Evolutionary conservation across 2,113 vertebrate species (phyloP), one percentile per base, ranked within the genome.

Genomic region (Myotis brandtii): DNA sequence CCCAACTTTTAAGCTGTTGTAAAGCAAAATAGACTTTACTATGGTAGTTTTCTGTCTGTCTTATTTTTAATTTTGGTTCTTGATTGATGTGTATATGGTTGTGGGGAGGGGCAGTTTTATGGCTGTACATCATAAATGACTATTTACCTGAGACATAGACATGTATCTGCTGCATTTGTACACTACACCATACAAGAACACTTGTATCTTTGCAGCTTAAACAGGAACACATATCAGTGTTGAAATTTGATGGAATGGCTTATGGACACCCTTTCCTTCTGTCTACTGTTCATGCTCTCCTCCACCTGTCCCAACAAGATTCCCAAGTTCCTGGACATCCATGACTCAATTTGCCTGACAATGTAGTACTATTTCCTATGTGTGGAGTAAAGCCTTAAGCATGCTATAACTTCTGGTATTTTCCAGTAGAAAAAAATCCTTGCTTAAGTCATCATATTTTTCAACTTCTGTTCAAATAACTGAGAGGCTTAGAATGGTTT

Each of bases 401-500:
- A 50, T 79, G 89, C 94, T 93, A 88, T 66, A 95, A 80, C 17
- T 86, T 77, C 25, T 83, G 37, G 75, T 72, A 91, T 97, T 96
- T 97, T 96, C 83, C 91, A 96, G 79, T 56, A 72, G 70, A 92
- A 67, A 81, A 77, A 75, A 80, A 86, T 93, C 81, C 93, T 9
- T 93, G 94, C 96, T 95, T 97, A 94, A 85, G 69, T 92, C 2
- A 48, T 96, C 93, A 96, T 95, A 96, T 89, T 97, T 96, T 96
- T 94, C 94, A 94, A 32, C 85, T 96, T 86, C 94, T 94, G 93
- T 96, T 70, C 91, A 96, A 96, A 82, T 93, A 92, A 94, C 90
- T 95, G 79, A 97, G 89, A 97, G 76, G 95, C 94, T 98, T 97
- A 97, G 48, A 40, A 81, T 95, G 52, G 69, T 97, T 96, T 97